A percentile compares a stretch with the other conserved stretches of the same genome.
phyloP scores from a whole-genome alignment of 2,113 vertebrate species.

The Cottus gobio region DNA sequence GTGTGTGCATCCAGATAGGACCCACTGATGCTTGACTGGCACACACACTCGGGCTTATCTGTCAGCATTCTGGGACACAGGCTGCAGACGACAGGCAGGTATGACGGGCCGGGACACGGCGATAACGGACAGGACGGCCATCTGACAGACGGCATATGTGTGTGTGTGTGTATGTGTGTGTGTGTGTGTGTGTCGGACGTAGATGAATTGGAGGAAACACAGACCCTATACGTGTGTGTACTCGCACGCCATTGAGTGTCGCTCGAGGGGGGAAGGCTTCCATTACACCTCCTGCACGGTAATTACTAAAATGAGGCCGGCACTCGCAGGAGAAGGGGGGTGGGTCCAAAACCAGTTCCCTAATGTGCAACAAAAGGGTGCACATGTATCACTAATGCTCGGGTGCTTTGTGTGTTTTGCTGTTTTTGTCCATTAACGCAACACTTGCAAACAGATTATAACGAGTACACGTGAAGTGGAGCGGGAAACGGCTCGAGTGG shows the following conservation, averaged over 20 bases:
- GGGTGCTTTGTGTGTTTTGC: constrained; percentile 15
- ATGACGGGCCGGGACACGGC: constrained; percentile 66
- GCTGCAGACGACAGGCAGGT: constrained; percentile 72
- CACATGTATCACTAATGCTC: constrained; percentile 35
- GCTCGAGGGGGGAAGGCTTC: constrained; percentile 45
- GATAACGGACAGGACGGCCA: constrained; percentile 59
- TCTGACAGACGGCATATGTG: not conserved
- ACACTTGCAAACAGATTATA: constrained; percentile 62
- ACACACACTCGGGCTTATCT: constrained; percentile 55
- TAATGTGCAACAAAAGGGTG: constrained; percentile 44
- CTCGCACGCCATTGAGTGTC: constrained; percentile 12
- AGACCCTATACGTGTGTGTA: constrained; percentile 5
- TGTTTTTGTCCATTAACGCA: constrained; percentile 58
- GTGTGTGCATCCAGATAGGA: constrained; percentile 18
- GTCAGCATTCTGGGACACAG: constrained; percentile 65
- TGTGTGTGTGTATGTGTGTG: constrained; percentile 27
- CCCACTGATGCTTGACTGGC: constrained; percentile 26
- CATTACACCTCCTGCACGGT: constrained; percentile 61
- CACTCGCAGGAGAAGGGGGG: constrained; percentile 36
- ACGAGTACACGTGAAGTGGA: constrained; percentile 50
- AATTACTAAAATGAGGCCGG: constrained; percentile 68
- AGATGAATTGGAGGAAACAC: constrained; percentile 16
- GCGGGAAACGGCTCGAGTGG: constrained; percentile 20
- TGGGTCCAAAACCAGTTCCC: constrained; percentile 48
- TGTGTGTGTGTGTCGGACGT: constrained; percentile 20